Conservation (phyloP, 2,888 invertebrate genomes). For the Achlya flavicornis region DNA sequence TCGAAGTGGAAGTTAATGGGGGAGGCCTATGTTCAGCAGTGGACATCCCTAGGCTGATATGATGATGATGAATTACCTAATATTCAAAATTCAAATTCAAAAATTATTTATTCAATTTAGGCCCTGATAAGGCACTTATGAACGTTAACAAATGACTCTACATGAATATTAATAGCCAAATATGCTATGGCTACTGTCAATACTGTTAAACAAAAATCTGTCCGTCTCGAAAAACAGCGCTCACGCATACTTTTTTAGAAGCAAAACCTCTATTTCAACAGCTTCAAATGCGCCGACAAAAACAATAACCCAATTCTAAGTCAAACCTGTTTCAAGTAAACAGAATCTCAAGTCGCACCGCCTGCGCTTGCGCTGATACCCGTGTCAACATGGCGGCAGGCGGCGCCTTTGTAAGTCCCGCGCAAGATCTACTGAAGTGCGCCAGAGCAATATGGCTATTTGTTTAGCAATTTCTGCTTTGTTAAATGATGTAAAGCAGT, state of each 20-base stretch:
- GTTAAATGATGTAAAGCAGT: slow-evolving; percentile 7
- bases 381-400: slow-evolving; percentile 32
- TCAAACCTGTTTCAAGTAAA: slow-evolving; percentile 28
- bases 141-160: no score
- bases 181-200: neutral
- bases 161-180: no score
- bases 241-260: slow-evolving; percentile 18
- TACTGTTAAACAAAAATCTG: neutral
- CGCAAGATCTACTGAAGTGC: slow-evolving; percentile 7
- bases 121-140: no score
- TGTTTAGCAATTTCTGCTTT: slow-evolving; percentile 35
- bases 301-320: slow-evolving; percentile 18
- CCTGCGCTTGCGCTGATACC: slow-evolving; percentile 16
- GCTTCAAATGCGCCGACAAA: slow-evolving; percentile 11
- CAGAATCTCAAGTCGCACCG: slow-evolving; percentile 16
- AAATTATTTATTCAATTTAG: no score
- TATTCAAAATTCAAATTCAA: no score
- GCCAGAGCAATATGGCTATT: slow-evolving; percentile 26
- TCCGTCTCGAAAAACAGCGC: slow-evolving; percentile 17
- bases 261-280: slow-evolving; percentile 18
- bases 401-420: slow-evolving; percentile 24
- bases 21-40: no score
- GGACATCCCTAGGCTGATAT: no score
- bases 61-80: no score
- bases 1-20: no score